A percentile compares a stretch with the other conserved stretches of the same genome.
Conservation (phyloP, 2,113 vertebrate genomes). For the Nanorana parkeri region DNA sequence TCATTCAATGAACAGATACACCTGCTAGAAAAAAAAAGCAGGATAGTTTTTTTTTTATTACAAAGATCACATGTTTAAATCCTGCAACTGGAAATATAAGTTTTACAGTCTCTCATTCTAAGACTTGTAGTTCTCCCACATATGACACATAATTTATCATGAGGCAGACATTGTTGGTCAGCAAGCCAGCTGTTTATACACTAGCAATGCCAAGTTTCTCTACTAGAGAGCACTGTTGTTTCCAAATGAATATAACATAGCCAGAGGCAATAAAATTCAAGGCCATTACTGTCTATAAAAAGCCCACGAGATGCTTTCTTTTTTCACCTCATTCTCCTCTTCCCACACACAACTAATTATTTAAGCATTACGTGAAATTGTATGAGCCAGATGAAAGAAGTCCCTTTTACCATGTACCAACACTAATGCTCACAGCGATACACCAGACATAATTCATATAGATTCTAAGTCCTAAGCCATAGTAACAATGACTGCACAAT, state of each 20-base stretch:
- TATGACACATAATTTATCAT: no score
- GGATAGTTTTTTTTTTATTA: no score
- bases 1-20: no score
- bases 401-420: neutral
- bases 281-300: slow-evolving; percentile 32
- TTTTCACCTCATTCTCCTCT: neutral
- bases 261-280: slow-evolving; percentile 15
- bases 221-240: slow-evolving; percentile 16
- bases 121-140: no score
- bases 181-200: neutral
- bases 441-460: slow-evolving; percentile 14
- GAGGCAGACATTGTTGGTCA: neutral
- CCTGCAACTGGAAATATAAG: no score
- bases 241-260: slow-evolving; percentile 6
- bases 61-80: no score
- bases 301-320: slow-evolving; percentile 15
- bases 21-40: no score
- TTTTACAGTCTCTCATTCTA: no score
- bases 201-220: neutral
- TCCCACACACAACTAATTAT: slow-evolving; percentile 34
- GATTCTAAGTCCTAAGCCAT: neutral
- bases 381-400: slow-evolving; percentile 13
- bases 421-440: neutral
- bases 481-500: neutral
- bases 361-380: slow-evolving; percentile 19